These are phyloP conservation scores for Chymomyza procnemis DNA, from an alignment of 2,888 invertebrate species.

Conservation along the genomic window DNA sequence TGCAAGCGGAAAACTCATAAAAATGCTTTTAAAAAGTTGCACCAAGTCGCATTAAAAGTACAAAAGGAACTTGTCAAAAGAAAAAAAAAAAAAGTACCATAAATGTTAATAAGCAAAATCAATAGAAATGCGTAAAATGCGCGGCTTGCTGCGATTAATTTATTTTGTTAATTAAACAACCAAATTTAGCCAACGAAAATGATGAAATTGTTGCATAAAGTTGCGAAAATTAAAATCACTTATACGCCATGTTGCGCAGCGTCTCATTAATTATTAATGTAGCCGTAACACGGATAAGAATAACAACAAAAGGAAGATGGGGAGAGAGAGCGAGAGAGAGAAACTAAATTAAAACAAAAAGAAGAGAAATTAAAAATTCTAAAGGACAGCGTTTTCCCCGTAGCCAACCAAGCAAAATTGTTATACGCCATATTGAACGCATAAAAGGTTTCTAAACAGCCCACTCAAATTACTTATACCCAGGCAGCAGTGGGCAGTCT, in stretches of 20 bases:
- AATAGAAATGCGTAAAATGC: neutral
- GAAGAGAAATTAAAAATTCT: constrained; percentile 50
- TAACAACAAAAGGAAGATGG: neutral
- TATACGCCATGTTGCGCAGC: constrained; percentile 51
- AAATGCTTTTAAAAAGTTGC: constrained; percentile 50
- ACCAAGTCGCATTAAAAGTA: constrained; percentile 19
- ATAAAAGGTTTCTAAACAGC: constrained; percentile 59
- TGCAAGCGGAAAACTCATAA: constrained; percentile 17
- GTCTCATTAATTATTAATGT: constrained; percentile 67
- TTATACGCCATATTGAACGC: constrained; percentile 57
- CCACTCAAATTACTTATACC: constrained; percentile 43
- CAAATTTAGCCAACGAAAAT: constrained; percentile 22
- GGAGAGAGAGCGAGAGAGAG: too few relatives aligned
- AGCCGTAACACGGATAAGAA: constrained; percentile 28
- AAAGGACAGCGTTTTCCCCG: constrained; percentile 3
- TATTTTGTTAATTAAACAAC: constrained; percentile 45
- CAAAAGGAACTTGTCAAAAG: constrained; percentile 27
- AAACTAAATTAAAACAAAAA: neutral
- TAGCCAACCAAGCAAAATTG: constrained; percentile 8
- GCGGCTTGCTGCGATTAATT: neutral
- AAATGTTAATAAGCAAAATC: neutral
- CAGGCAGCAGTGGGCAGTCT: neutral
- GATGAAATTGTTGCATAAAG: neutral
- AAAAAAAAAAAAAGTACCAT: constrained; percentile 16
- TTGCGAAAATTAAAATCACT: constrained; percentile 50